Percentiles rank a stretch among this genome's conserved stretches.
These are phyloP conservation scores for Stercorarius parasiticus DNA, from an alignment of 2,113 vertebrate species.

Conservation along the genomic window DNA sequence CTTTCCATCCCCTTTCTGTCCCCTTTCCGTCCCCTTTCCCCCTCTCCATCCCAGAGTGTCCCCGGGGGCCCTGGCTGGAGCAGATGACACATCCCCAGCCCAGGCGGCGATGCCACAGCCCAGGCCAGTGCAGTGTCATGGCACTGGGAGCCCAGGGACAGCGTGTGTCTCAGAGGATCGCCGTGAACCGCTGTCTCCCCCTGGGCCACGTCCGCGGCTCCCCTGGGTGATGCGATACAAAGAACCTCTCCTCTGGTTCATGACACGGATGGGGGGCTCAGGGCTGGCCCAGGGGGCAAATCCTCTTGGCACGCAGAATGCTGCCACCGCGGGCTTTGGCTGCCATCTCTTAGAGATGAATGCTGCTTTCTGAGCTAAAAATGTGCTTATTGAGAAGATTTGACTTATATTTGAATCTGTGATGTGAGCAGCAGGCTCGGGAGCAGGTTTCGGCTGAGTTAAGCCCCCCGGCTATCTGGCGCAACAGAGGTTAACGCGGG, in stretches of 20 bases:
- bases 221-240: fast-evolving
- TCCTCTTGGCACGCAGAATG: neutral
- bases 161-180: neutral
- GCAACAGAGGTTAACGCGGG: neutral
- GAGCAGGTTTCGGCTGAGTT: neutral
- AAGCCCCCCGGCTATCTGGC: neutral
- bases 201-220: neutral
- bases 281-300: neutral
- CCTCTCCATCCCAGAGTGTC: neutral
- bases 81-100: neutral
- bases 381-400: neutral
- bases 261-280: fast-evolving
- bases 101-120: fast-evolving
- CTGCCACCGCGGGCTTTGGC: neutral
- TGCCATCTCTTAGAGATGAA: neutral
- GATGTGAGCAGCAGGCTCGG: neutral
- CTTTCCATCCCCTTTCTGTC: neutral
- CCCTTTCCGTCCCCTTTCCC: neutral
- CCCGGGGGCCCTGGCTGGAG: neutral
- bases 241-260: neutral
- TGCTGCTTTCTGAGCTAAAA: neutral
- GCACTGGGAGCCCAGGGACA: neutral
- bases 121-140: neutral
- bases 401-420: neutral
- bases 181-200: neutral